Percentiles rank a stretch among this genome's conserved stretches.
Evolutionary conservation across 2,888 invertebrate genomes (phyloP).

Genomic region (Amiota communis): DNA sequence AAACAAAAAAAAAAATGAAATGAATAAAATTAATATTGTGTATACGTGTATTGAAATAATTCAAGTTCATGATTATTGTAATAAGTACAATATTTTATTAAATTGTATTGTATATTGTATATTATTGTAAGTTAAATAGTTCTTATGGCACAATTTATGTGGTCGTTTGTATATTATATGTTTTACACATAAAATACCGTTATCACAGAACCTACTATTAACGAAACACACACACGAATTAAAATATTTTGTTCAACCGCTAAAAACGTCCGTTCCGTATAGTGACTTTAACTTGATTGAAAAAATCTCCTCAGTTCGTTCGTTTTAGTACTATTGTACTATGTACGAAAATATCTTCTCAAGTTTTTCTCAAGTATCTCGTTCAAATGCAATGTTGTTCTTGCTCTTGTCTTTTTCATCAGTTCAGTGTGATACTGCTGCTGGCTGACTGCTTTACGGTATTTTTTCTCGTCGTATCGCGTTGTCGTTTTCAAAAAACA

Average conservation of each 20-base stretch:
- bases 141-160: no score
- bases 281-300: slow-evolving; percentile 68
- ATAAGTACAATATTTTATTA: neutral
- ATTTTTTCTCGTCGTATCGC: no score
- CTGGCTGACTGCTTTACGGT: neutral
- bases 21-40: neutral
- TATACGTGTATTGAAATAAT: neutral
- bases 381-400: slow-evolving; percentile 33
- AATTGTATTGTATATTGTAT: no score
- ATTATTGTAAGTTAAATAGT: no score
- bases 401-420: slow-evolving; percentile 43
- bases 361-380: slow-evolving; percentile 45
- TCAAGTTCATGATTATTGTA: slow-evolving; percentile 1
- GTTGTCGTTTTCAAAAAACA: no score
- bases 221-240: neutral
- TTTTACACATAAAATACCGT: no score
- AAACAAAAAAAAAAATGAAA: neutral
- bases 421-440: slow-evolving; percentile 32
- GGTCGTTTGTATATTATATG: no score
- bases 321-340: slow-evolving; percentile 21
- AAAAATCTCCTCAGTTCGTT: slow-evolving; percentile 36
- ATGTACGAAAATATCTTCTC: slow-evolving; percentile 39
- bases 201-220: no score
- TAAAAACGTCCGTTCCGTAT: slow-evolving; percentile 58
- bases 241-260: slow-evolving; percentile 6